Evolutionary conservation across 2,113 vertebrate genomes (phyloP), one percentile per base, ranked within the genome.

Genomic region (Phrynosoma platyrhinos): DNA sequence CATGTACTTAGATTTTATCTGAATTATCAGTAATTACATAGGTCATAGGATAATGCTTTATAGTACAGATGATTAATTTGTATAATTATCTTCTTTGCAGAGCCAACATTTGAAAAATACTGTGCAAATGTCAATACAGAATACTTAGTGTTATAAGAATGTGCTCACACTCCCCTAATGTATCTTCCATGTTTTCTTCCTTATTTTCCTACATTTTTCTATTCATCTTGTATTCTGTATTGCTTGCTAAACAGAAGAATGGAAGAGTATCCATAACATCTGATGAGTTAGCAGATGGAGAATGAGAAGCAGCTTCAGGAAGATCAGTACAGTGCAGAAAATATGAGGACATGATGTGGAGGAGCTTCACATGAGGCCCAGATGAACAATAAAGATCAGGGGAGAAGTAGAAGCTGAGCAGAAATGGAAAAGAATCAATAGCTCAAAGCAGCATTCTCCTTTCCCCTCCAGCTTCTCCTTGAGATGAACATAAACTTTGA

Each of bases 301-400:
- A 87, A 79, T 14, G 2, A 74, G 89, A 82, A 92, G 88, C 88
- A 90, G 92, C 88, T 79, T 87, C 0, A 76, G 88, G 91, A 84
- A 68, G 69, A 36, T 27, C 52, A 32, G 64, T 9, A 42, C 62
- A 20, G 8, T 10, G 87, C 47, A 72, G 90, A 94, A 92, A 91
- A 23, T 88, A 94, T 85, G 89, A 93, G 90, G 88, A 92, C 91
- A 91, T 87, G 47, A 68, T 77, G 89, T 58, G 82, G 93, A 90
- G 0, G 0, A 36, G 86, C 79, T 85, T 76, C 53, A 74, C 85
- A 72, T 58, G 53, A 82, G 75, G 80, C 72, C 85, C 0, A 0
- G 90, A 93, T 84, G 90, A 94, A 86, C 90, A 95, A 91, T 90
- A 79, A 81, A 85, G 85, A 94, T 75, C 71, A 42, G n/a, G 82